phyloP scores from a whole-genome alignment of 2,797 vertebrate species.

The Falco biarmicus region DNA sequence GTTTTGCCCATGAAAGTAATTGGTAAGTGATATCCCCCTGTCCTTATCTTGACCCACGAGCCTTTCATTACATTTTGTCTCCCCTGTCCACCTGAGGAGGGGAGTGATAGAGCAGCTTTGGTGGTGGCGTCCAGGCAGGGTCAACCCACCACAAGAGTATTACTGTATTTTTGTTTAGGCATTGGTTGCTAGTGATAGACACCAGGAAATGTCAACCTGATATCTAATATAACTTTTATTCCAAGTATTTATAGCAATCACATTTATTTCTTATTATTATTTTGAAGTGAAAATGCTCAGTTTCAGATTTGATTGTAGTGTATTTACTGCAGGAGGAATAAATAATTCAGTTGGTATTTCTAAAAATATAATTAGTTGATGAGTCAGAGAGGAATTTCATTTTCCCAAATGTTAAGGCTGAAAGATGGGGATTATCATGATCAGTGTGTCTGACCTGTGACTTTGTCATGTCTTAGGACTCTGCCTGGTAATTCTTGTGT shows the following conservation, averaged over 20 bases:
- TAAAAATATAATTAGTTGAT: constrained; percentile 46
- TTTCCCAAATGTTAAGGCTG: constrained; percentile 28
- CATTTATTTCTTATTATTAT: neutral
- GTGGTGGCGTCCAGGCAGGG: neutral
- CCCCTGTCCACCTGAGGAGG: neutral
- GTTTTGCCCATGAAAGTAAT: no score
- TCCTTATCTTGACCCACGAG: no score
- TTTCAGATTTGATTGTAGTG: neutral
- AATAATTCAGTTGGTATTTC: constrained; percentile 46
- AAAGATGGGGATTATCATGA: neutral
- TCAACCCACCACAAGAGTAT: neutral
- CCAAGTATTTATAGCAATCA: neutral
- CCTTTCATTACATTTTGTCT: no score
- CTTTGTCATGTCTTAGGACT: neutral
- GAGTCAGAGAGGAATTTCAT: constrained; percentile 46
- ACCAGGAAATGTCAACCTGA: neutral
- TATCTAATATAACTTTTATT: neutral
- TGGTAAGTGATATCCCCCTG: no score
- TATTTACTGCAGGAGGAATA: constrained; percentile 34
- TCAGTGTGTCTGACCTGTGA: constrained; percentile 4
- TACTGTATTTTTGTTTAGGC: neutral
- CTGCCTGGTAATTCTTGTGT: neutral
- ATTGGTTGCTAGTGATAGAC: neutral
- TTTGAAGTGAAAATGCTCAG: neutral
- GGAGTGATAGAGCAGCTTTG: neutral